Conservation (phyloP, 2,888 invertebrate species). For the Mythimna albipuncta region DNA sequence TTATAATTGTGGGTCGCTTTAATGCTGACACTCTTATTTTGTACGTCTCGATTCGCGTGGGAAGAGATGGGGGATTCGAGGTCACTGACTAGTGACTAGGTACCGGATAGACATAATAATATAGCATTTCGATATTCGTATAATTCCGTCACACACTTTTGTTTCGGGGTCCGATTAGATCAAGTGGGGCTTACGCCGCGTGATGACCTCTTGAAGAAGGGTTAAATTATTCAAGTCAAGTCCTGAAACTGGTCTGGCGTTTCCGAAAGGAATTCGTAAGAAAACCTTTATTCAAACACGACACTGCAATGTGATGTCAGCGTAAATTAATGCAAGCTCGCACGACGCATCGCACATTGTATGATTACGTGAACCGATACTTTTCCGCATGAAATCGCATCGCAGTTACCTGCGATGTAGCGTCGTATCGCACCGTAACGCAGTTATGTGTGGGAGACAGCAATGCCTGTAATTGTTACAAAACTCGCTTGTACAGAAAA, state of each 20-base stretch:
- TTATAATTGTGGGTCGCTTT: not conserved
- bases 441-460: too few relatives aligned
- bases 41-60: constrained; percentile 23
- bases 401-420: too few relatives aligned
- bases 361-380: too few relatives aligned
- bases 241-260: not conserved
- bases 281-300: not conserved
- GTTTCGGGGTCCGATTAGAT: not conserved
- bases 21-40: constrained; percentile 11
- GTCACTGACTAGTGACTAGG: constrained; percentile 16
- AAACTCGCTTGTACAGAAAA: not conserved
- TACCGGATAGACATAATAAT: not conserved
- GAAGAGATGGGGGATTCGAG: constrained; percentile 34
- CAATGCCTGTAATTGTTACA: not conserved
- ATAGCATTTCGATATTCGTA: constrained; percentile 19
- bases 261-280: too few relatives aligned
- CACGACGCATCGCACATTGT: too few relatives aligned
- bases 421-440: too few relatives aligned
- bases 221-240: not conserved
- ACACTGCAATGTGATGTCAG: too few relatives aligned
- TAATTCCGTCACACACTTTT: not conserved
- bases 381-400: too few relatives aligned
- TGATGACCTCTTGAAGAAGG: not conserved
- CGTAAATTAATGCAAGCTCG: too few relatives aligned
- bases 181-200: not conserved